Conservation (phyloP, 2,888 invertebrate species). For the Marronus borbonicus region DNA sequence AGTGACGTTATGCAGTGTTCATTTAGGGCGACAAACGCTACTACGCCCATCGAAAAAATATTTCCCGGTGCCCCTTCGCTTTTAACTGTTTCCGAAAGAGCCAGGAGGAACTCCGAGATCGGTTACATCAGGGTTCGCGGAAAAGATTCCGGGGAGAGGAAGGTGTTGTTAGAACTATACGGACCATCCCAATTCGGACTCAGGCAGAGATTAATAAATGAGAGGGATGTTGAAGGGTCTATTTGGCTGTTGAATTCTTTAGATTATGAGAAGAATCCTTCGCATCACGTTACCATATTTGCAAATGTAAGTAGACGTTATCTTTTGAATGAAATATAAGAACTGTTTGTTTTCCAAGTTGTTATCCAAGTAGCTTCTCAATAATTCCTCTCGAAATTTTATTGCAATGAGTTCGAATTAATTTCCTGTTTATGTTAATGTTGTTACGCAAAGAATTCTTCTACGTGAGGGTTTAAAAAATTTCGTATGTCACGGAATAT, state of each 20-base stretch:
- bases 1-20: constrained; percentile 74
- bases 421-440: too few relatives aligned
- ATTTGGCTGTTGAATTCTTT: constrained; percentile 84
- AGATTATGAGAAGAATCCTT: constrained; percentile 91
- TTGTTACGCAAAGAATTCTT: too few relatives aligned
- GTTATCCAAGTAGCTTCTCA: too few relatives aligned
- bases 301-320: constrained; percentile 81
- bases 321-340: too few relatives aligned
- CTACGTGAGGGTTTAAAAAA: too few relatives aligned
- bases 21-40: constrained; percentile 84
- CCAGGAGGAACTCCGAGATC: constrained; percentile 81
- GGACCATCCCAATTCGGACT: constrained; percentile 85
- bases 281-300: constrained; percentile 89
- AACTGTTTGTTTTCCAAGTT: too few relatives aligned
- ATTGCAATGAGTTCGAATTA: too few relatives aligned
- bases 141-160: constrained; percentile 83
- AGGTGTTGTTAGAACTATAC: constrained; percentile 88
- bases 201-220: constrained; percentile 82
- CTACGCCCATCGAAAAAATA: constrained; percentile 82
- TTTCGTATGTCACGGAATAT: too few relatives aligned
- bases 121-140: constrained; percentile 87
- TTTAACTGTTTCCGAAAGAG: constrained; percentile 67
- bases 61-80: constrained; percentile 77
- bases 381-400: too few relatives aligned
- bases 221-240: constrained; percentile 85